Conservation (phyloP, 2,113 vertebrate species). For the Xenopus laevis region DNA sequence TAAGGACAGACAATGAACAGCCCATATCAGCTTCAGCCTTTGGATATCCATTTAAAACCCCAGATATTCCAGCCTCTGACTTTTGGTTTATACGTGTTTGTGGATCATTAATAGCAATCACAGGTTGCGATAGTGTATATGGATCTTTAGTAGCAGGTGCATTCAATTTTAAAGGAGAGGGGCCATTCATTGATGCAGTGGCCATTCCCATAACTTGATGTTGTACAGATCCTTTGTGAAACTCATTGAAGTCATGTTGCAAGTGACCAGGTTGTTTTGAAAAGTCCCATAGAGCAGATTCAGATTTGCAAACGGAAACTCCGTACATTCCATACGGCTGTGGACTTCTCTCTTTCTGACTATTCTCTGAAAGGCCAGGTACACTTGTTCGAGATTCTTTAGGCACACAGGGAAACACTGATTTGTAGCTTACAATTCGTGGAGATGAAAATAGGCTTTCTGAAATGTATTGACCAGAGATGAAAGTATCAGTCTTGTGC, state of each 20-base stretch:
- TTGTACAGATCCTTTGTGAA: background rate
- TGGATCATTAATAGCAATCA: no score
- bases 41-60: background rate
- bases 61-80: background rate
- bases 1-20: background rate
- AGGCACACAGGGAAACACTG: background rate
- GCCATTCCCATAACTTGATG: background rate
- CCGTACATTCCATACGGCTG: no score
- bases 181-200: background rate
- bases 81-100: no score
- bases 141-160: background rate
- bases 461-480: conserved; percentile 14
- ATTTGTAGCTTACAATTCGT: background rate
- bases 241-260: background rate
- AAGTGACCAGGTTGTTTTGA: background rate
- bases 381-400: background rate
- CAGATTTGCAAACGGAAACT: background rate
- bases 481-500: conserved; percentile 42
- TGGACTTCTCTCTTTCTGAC: background rate
- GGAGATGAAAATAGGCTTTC: conserved; percentile 28
- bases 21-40: background rate
- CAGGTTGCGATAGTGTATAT: no score
- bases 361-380: background rate
- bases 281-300: background rate
- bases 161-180: background rate